Base-by-base conservation (phyloP, 2,113 vertebrate genomes). In the Ceratotherium simum region DNA sequence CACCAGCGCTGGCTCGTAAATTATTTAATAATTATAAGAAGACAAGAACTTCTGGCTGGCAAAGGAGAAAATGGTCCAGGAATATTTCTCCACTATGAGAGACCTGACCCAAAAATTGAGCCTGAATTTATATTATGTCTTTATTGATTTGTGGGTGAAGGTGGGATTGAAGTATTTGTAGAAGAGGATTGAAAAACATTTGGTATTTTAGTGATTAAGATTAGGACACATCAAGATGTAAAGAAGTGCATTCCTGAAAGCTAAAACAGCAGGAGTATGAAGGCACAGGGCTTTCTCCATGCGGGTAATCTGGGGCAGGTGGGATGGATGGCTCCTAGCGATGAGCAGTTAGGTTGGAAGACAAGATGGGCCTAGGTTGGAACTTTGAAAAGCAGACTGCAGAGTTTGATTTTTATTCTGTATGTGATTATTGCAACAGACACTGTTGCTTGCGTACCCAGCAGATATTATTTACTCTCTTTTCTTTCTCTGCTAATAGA, bases 311-410 rank as follows among this genome's bases (percentile, higher is more conserved):
- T 7, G 8, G 46, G 48, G 29, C 20, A 14, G 18, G 20, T 31
- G 54, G 69, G n/a, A 27, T 0, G 0, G 0, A 16, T 9, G 21
- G n/a, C 8, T 25, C n/a, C 36, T 17, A 1, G 56, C 9, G n/a
- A 56, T 33, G 39, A 36, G 29, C 20, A n/a, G 29, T 58, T 16
- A 14, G 42, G 69, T 16, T 54, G 56, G 67, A 48, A 80, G 83
- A n/a, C 3, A 10, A 9, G 23, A 23, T 3, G 31, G 29, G 31
- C 54, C 67, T 20, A 27, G 21, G 27, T 36, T 33, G 21, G 8
- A 39, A 8, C 58, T 96, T 85, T 62, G 70, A 69, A 62, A 90
- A 39, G 13, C 42, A 65, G 80, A 87, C 21, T 3, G 2, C 39
- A 73, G 42, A 23, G 23, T 27, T 54, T 39, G 5, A 29, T 17